Base-by-base conservation (phyloP, 2,888 invertebrate genomes). In the Crematogaster levior region DNA sequence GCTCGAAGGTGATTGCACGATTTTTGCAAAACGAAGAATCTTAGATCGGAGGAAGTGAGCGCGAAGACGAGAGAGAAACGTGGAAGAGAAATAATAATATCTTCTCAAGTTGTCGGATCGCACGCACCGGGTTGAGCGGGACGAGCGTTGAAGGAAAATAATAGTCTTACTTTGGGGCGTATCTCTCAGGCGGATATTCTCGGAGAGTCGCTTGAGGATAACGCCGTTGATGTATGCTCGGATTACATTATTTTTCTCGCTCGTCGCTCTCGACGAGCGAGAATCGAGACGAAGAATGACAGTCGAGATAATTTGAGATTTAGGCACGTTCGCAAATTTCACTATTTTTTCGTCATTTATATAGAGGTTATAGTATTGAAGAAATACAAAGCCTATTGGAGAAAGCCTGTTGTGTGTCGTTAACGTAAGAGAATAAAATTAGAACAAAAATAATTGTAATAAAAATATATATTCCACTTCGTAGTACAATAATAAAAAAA, bases 241-340 rank as follows among this genome's bases (percentile, higher is more conserved):
- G 77, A 77, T 77, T 77, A 77, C 68, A 21, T 68, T 77, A 68
- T 77, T 77, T 77, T 77, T 56, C 56, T 63, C 37, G 30, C 68
- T 43, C 3, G 51, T 74, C 15, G 46, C n/a, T n/a, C n/a, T n/a
- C n/a, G 12, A 73, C 56, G 27, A 73, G 34, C n/a, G 21, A 53
- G 66, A 40, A 6, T 40, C 68, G 48, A 56, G 53, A 56, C n/a
- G 9, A 21, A 51, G 46, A 27, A 66, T 46, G 61, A 73, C 40
- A 40, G 40, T 18, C 40, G 53, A 53, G 56, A 68, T 77, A 56
- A 77, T 77, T 65, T 37, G 37, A 37, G 74, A 51, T 63, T 77
- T 43, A 65, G 9, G 9, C 43, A 46, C 12, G 46, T 40, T 40
- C 30, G 12, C n/a, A 15, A 53, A 48, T 61, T 61, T 43, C 3